A percentile compares a stretch with the other conserved stretches of the same genome.
phyloP scores from a whole-genome alignment of 2,888 invertebrate genomes.

The Napeogenes sylphis region DNA sequence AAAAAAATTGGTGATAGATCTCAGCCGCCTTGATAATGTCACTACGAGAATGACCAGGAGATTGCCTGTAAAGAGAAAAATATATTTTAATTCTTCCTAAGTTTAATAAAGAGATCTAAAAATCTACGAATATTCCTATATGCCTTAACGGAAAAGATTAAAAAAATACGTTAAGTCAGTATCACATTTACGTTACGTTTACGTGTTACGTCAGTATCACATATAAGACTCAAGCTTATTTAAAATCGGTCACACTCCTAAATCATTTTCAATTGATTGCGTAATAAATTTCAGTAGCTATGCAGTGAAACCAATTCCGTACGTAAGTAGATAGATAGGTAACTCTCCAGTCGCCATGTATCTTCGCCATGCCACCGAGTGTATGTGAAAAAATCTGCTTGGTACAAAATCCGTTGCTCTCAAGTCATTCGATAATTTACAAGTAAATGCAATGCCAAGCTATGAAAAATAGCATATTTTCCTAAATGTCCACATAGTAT shows the following conservation, averaged over 20 bases:
- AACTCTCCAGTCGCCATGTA: not conserved
- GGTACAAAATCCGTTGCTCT: not conserved
- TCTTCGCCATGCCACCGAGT: conserved; percentile 4
- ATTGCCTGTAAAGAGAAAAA: conserved; percentile 82
- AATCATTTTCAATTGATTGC: conserved; percentile 4
- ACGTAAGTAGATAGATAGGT: conserved; percentile 9
- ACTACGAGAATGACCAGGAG: conserved; percentile 92
- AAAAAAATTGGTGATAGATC: conserved; percentile 95
- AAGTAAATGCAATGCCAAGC: too few relatives aligned
- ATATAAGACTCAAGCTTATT: too few relatives aligned
- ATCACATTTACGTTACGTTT: too few relatives aligned
- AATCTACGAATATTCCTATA: too few relatives aligned
- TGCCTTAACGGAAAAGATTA: too few relatives aligned
- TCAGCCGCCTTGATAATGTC: conserved; percentile 86
- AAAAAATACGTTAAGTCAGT: too few relatives aligned
- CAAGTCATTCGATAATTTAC: too few relatives aligned
- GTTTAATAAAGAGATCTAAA: too few relatives aligned
- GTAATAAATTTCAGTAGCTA: conserved; percentile 8
- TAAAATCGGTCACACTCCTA: not conserved
- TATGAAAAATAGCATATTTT: not conserved
- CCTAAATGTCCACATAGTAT: not conserved
- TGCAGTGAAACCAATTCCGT: conserved; percentile 13
- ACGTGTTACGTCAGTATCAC: too few relatives aligned
- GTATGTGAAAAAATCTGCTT: conserved; percentile 1
- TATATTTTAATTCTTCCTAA: not conserved